Percentiles rank a stretch among this genome's conserved stretches.
Conservation (phyloP, 2,888 invertebrate genomes). For the Gymnoscelis rufifasciata region DNA sequence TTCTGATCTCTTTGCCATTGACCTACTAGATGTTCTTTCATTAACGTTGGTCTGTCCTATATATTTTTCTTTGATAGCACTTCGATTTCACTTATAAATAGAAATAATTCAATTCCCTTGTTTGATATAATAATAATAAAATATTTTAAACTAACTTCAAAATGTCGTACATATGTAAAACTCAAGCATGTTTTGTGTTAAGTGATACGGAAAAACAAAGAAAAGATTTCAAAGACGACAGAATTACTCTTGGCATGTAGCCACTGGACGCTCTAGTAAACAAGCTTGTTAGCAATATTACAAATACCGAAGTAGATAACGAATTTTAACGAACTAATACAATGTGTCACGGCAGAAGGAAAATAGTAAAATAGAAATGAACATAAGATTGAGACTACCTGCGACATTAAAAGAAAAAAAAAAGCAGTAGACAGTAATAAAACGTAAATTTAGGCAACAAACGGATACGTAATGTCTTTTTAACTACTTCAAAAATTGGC, state of each 20-base stretch:
- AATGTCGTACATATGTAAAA: too few species aligned
- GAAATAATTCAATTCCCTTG: too few species aligned
- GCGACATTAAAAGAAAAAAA: slow-evolving; percentile 4
- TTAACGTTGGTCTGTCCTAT: slow-evolving; percentile 50
- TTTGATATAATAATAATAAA: too few species aligned
- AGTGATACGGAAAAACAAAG: slow-evolving; percentile 6
- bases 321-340: slow-evolving; percentile 5
- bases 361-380: neutral
- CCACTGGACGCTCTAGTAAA: slow-evolving; percentile 12
- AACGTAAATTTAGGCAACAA: slow-evolving; percentile 12
- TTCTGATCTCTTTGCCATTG: slow-evolving; percentile 52
- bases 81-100: too few species aligned
- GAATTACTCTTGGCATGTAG: slow-evolving; percentile 12
- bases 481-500: slow-evolving; percentile 26
- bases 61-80: too few species aligned
- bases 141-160: too few species aligned
- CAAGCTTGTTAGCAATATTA: slow-evolving; percentile 16
- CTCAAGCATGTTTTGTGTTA: slow-evolving; percentile 9
- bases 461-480: slow-evolving; percentile 18
- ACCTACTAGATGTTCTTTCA: slow-evolving; percentile 61
- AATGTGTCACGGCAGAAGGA: neutral
- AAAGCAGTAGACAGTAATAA: slow-evolving; percentile 4
- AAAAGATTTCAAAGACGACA: slow-evolving; percentile 17
- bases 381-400: neutral
- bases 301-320: slow-evolving; percentile 1